Base-by-base conservation (phyloP, 2,113 vertebrate genomes). In the Triplophysa siluroides region DNA sequence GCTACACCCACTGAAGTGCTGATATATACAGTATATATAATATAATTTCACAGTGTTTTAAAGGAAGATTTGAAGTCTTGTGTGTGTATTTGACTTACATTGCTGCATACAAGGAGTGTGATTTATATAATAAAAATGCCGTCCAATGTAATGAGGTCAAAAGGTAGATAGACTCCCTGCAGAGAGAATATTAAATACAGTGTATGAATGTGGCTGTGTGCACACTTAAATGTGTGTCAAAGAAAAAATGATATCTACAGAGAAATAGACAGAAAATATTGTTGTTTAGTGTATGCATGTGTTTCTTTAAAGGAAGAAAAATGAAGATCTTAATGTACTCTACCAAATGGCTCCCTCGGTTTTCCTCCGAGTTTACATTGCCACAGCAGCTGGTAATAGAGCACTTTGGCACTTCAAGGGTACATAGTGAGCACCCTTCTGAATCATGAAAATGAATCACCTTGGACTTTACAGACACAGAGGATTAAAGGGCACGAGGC, bases 111-210 rank as follows among this genome's bases (percentile, higher is more conserved):
- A 60, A 23, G 52, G 12, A 43, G 41, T 60, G n/a, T 23, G 19
- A 29, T 70, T 16, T 19, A 21, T 38, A 24, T 73, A 41, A 18
- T 52, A 16, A 7, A 58, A n/a, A 58, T 38, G n/a, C 54, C 26
- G 19, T 38, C 26, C 18, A 29, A 16, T 72, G 54, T 60, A 60
- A 73, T 60, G 52, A 60, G 70, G 52, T 73, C 29, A 73, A 41
- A 60, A 58, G 24, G 54, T 58, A 58, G 18, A 71, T 1, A 3
- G 50, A 52, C 21, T 71, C 68, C 24, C 5, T 29, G 7, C 19
- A 21, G 26, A 56, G 47, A 13, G 50, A 33, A 4, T 7, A 23
- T 52, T 70, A 52, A 50, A 52, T 52, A 29, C 45, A 13, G 2
- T 72, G 26, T 38, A 26, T 68, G 41, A 23, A 11, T 70, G 16